Conservation (phyloP, 2,113 vertebrate species). For the Calidris pugnax region DNA sequence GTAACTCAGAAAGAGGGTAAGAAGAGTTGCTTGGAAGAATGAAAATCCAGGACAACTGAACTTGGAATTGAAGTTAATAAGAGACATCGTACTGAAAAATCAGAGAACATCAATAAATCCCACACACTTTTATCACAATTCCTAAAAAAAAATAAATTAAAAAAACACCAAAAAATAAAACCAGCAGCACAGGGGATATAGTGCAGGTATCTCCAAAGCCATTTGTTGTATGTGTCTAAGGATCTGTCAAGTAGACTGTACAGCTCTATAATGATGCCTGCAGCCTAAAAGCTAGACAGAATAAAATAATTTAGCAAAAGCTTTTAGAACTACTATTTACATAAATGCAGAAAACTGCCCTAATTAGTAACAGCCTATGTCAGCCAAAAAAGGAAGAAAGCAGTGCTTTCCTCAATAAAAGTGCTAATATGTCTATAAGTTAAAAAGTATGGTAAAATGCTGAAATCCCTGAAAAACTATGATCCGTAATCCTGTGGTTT, state of each 20-base stretch:
- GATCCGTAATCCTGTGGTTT: not conserved
- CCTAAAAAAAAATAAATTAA: not conserved
- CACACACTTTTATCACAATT: not conserved
- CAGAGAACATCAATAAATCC: not conserved
- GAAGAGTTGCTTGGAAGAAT: not conserved
- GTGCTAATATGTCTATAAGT: not conserved
- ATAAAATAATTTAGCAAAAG: not conserved
- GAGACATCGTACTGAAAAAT: not conserved
- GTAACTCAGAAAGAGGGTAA: accelerated
- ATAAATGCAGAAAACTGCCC: not conserved
- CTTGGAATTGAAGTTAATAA: not conserved
- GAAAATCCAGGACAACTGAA: not conserved
- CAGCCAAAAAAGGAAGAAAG: not conserved
- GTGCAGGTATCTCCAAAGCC: not conserved
- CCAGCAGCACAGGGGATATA: not conserved
- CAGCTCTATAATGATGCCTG: not conserved
- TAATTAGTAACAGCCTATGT: not conserved
- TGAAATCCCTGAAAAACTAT: not conserved
- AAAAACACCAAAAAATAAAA: no score
- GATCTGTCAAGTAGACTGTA: not conserved
- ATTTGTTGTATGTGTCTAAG: not conserved
- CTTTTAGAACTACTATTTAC: not conserved
- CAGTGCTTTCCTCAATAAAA: not conserved
- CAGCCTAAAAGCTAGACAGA: not conserved
- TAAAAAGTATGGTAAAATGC: not conserved